Evolutionary conservation across 2,113 vertebrate species (phyloP).

Genomic region (Anarrhichthys ocellatus): DNA sequence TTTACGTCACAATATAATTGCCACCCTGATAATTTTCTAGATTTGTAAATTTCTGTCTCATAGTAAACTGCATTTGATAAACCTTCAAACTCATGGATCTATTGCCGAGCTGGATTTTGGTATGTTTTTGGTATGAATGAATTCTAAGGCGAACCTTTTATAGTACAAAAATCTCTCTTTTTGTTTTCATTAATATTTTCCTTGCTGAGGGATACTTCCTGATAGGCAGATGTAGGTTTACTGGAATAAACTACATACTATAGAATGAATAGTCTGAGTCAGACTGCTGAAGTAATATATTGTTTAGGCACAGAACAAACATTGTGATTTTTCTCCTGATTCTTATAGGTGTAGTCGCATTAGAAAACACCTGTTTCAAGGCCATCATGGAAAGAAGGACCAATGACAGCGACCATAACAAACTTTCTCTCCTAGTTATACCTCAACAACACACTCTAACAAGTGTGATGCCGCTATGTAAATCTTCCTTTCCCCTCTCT

Average conservation of each 20-base stretch:
- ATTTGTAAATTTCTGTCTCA: neutral
- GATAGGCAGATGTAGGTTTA: neutral
- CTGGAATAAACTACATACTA: too few relatives aligned
- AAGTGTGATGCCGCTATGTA: constrained; percentile 54
- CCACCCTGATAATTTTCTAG: neutral
- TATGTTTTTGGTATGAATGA: too few relatives aligned
- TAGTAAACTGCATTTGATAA: neutral
- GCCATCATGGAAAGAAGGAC: neutral
- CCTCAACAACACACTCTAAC: constrained; percentile 39
- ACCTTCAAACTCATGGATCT: neutral
- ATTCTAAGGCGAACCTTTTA: neutral
- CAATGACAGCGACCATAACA: neutral
- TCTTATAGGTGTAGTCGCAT: neutral
- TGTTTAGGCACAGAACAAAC: too few relatives aligned
- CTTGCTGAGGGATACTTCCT: neutral
- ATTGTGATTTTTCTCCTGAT: neutral
- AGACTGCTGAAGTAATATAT: neutral
- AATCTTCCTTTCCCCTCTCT: constrained; percentile 28
- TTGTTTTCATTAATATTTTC: neutral
- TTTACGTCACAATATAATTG: neutral
- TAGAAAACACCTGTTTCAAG: neutral
- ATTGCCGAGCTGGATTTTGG: too few relatives aligned
- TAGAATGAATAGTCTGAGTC: too few relatives aligned
- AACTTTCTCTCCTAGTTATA: constrained; percentile 13
- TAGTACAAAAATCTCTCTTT: neutral